phyloP scores from a whole-genome alignment of 2,888 invertebrate genomes.

The Dione juno region DNA sequence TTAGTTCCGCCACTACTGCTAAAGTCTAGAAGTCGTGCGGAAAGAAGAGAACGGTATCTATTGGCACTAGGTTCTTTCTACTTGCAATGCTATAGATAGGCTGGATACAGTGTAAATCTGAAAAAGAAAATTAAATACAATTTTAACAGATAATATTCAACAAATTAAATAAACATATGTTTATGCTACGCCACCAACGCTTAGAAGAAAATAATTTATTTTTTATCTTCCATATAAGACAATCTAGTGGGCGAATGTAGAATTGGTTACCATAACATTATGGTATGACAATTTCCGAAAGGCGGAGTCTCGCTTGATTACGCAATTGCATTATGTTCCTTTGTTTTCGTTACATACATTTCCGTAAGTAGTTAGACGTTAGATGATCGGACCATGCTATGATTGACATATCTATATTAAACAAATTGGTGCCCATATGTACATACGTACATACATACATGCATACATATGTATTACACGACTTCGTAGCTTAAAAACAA shows the following conservation, averaged over 20 bases:
- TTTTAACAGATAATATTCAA: background rate
- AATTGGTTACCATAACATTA: conserved; percentile 54
- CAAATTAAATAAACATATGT: background rate
- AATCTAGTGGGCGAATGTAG: conserved; percentile 63
- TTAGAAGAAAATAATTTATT: conserved; percentile 54
- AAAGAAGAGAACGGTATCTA: too few relatives aligned
- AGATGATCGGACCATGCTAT: background rate
- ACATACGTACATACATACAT: background rate
- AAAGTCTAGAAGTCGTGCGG: too few relatives aligned
- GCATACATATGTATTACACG: background rate
- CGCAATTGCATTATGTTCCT: conserved; percentile 44
- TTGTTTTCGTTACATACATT: conserved; percentile 33
- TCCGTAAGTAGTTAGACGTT: conserved; percentile 9
- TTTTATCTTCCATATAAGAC: conserved; percentile 55
- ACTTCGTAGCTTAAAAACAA: background rate
- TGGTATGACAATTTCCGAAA: conserved; percentile 52
- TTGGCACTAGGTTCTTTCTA: too few relatives aligned
- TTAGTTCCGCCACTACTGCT: too few relatives aligned
- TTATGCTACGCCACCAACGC: conserved; percentile 49
- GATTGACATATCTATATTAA: background rate
- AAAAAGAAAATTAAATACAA: background rate
- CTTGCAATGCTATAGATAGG: too few relatives aligned
- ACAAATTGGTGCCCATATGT: background rate
- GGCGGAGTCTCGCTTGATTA: conserved; percentile 53
- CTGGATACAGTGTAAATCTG: too few relatives aligned